phyloP scores from a whole-genome alignment of 2,113 vertebrate genomes.

The Heterotilapia buettikoferi region DNA sequence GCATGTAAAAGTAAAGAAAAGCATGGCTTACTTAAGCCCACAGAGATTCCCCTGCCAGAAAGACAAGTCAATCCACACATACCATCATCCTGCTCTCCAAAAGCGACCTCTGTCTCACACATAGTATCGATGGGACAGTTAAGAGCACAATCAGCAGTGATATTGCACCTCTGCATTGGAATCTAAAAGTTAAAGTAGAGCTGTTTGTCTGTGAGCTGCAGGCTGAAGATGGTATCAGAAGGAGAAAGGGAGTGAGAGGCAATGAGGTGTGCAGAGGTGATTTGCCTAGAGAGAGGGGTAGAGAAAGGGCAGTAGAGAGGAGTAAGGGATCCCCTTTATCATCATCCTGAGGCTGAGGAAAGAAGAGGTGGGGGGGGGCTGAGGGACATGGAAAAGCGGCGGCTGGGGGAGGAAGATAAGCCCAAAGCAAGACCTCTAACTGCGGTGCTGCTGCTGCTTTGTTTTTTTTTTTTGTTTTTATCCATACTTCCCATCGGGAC shows the following conservation, averaged over 20 bases:
- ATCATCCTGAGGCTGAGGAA: slow-evolving; percentile 20
- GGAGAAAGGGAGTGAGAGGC: slow-evolving; percentile 13
- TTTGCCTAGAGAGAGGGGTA: slow-evolving; percentile 42
- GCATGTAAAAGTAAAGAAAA: slow-evolving; percentile 5
- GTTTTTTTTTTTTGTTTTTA: neutral
- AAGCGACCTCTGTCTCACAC: slow-evolving; percentile 14
- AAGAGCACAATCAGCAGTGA: slow-evolving; percentile 61
- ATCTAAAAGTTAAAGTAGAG: slow-evolving; percentile 56
- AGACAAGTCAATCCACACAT: slow-evolving; percentile 18
- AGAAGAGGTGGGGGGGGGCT: neutral
- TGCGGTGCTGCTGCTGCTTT: neutral
- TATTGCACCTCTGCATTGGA: slow-evolving; percentile 51
- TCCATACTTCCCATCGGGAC: neutral
- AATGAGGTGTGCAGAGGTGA: slow-evolving; percentile 59
- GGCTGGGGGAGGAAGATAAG: slow-evolving; percentile 61
- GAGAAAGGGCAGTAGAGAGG: slow-evolving; percentile 35
- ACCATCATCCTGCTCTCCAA: slow-evolving; percentile 12
- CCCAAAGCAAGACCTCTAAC: slow-evolving; percentile 23
- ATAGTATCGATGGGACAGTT: slow-evolving; percentile 49
- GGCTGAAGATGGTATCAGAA: slow-evolving; percentile 47
- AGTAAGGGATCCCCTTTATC: slow-evolving; percentile 56
- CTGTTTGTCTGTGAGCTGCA: slow-evolving; percentile 53
- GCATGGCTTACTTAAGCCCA: neutral
- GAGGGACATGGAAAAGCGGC: neutral
- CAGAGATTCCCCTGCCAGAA: slow-evolving; percentile 6